A percentile compares a stretch with the other conserved stretches of the same genome.
Conservation (phyloP, 2,888 invertebrate species). For the Laspeyria flexula region DNA sequence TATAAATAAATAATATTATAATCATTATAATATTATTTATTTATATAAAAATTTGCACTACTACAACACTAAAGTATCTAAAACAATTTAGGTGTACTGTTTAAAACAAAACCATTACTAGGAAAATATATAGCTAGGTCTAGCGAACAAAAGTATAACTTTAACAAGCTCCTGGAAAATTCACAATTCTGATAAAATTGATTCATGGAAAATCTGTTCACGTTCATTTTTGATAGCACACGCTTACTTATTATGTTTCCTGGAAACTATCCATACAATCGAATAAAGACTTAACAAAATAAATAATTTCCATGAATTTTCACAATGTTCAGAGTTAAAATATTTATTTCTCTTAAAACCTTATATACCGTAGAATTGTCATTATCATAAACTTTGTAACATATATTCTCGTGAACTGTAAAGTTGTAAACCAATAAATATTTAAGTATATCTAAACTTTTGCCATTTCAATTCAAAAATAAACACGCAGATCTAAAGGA, state of each 20-base stretch:
- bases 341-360: too few relatives aligned
- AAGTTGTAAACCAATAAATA: too few relatives aligned
- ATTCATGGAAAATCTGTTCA: not conserved
- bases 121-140: too few relatives aligned
- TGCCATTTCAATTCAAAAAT: slow-evolving; percentile 32
- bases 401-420: not conserved
- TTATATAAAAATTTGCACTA: too few relatives aligned
- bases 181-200: not conserved
- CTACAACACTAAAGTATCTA: too few relatives aligned
- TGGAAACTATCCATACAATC: not conserved
- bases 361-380: not conserved
- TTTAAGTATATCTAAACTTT: slow-evolving; percentile 6
- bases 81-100: too few relatives aligned
- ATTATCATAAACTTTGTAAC: not conserved
- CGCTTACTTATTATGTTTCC: not conserved
- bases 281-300: too few relatives aligned
- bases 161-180: not conserved
- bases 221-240: too few relatives aligned
- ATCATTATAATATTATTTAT: too few relatives aligned
- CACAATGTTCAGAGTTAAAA: too few relatives aligned
- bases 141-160: not conserved
- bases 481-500: slow-evolving; percentile 23
- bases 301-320: too few relatives aligned
- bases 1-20: too few relatives aligned
- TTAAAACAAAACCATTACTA: not conserved